These are phyloP conservation scores for Theretra japonica DNA, from an alignment of 2,888 invertebrate genomes.

Conservation along the genomic window DNA sequence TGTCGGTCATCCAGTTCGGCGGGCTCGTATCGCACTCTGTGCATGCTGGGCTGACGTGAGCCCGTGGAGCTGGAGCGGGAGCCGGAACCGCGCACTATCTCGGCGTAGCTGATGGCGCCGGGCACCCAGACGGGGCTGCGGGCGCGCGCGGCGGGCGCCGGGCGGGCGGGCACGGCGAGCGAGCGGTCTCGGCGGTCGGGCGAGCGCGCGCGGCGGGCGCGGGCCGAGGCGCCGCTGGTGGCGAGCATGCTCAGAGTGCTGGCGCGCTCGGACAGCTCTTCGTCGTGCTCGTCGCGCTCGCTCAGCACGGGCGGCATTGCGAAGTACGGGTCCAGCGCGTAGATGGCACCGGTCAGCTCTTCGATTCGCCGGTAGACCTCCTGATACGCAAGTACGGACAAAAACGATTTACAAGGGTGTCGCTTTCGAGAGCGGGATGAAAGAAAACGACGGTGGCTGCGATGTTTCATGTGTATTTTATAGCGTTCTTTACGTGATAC, in stretches of 20 bases:
- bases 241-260: slow-evolving; percentile 74
- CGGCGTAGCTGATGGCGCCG: slow-evolving; percentile 91
- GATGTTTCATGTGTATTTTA: slow-evolving; percentile 75
- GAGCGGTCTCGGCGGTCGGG: slow-evolving; percentile 68
- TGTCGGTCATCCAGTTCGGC: slow-evolving; percentile 27
- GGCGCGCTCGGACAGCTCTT: slow-evolving; percentile 75
- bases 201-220: slow-evolving; percentile 79
- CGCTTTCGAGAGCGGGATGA: slow-evolving; percentile 61
- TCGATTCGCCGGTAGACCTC: slow-evolving; percentile 89
- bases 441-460: slow-evolving; percentile 75
- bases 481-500: slow-evolving; percentile 58
- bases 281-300: slow-evolving; percentile 86
- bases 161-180: slow-evolving; percentile 39
- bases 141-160: slow-evolving; percentile 34
- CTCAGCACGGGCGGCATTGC: slow-evolving; percentile 84
- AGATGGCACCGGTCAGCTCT: slow-evolving; percentile 89
- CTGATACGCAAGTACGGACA: slow-evolving; percentile 87
- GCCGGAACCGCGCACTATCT: slow-evolving; percentile 88
- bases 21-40: slow-evolving; percentile 38
- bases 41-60: slow-evolving; percentile 55
- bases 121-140: slow-evolving; percentile 89
- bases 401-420: slow-evolving; percentile 75
- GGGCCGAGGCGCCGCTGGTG: slow-evolving; percentile 77
- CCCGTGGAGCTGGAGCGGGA: slow-evolving; percentile 69
- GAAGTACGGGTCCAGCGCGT: slow-evolving; percentile 90